Base-by-base conservation (phyloP, 2,888 invertebrate genomes). In the Apotomis turbidana region DNA sequence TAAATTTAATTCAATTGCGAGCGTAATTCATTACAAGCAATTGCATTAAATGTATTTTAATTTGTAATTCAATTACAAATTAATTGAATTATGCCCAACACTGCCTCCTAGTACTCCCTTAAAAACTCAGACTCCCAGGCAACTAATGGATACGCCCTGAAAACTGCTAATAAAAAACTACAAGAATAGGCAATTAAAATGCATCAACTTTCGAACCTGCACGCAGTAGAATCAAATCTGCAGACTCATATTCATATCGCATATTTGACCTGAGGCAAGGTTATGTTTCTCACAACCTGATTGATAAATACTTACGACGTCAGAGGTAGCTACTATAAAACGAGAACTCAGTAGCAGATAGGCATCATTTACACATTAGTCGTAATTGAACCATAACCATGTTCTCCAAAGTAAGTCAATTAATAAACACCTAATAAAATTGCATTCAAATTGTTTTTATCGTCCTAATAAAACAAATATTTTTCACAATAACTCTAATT, bases 381-480 rank as follows among this genome's bases (percentile, higher is more conserved):
- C 49, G 49, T 49, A 49, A 9, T 9, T 66, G 66, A 52, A 68
- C 36, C 57, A 13, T 46, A 15, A 64, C 12, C 69, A 71, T 74
- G 72, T 57, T 75, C 64, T 71, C 74, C 61, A 73, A 74, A 74
- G 74, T 76, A 74, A 54, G 74, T 36, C 13, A 54, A 44, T 27
- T 15, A 15, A 63, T 44, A 46, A 55, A 5, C 9, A 70, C 27
- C 27, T 27, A 27, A 27, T 27, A 27, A 27, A 27, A 27, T 27
- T 27, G 27, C 27, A 27, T 27, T 27, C 27, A 27, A 27, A 27
- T 27, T 27, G 27, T 27, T 27, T 27, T 27, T 27, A 27, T 2
- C 27, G 27, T 27, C 27, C 27, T 27, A 27, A 27, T 27, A 27
- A 27, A 27, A 2, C 27, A 27, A 27, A 27, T 27, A 27, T 27